Conservation (phyloP, 2,113 vertebrate genomes). For the Spea multiplicata region DNA sequence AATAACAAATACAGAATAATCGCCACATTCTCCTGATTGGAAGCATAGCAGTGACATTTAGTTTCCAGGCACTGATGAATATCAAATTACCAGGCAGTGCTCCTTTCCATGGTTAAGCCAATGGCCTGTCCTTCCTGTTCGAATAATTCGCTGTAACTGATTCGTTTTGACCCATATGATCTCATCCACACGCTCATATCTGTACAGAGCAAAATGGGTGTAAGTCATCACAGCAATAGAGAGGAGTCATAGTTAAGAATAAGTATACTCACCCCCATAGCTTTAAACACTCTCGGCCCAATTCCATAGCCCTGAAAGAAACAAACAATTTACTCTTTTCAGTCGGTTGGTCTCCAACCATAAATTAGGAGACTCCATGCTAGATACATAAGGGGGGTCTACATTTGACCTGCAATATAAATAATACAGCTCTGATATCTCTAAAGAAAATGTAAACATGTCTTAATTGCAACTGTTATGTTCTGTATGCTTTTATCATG, state of each 20-base stretch:
- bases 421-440: no score
- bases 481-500: no score
- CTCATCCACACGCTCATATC: conserved; percentile 88
- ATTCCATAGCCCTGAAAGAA: conserved; percentile 82
- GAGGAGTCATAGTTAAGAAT: background rate
- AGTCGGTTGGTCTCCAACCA: no score
- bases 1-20: no score
- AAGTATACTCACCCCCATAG: conserved; percentile 81
- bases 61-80: no score
- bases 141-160: conserved; percentile 89
- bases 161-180: conserved; percentile 97
- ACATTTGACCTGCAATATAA: no score
- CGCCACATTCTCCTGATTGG: no score
- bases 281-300: conserved; percentile 87
- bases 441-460: no score
- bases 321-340: conserved; percentile 23
- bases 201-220: conserved; percentile 25
- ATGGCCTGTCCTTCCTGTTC: conserved; percentile 85
- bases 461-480: no score
- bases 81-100: conserved; percentile 77
- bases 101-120: conserved; percentile 94
- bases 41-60: background rate
- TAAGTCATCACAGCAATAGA: background rate
- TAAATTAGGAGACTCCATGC: no score
- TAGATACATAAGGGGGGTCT: no score